A percentile compares a stretch with the other conserved stretches of the same genome.
Conservation (phyloP, 2,113 vertebrate genomes). For the Eolophus roseicapilla region DNA sequence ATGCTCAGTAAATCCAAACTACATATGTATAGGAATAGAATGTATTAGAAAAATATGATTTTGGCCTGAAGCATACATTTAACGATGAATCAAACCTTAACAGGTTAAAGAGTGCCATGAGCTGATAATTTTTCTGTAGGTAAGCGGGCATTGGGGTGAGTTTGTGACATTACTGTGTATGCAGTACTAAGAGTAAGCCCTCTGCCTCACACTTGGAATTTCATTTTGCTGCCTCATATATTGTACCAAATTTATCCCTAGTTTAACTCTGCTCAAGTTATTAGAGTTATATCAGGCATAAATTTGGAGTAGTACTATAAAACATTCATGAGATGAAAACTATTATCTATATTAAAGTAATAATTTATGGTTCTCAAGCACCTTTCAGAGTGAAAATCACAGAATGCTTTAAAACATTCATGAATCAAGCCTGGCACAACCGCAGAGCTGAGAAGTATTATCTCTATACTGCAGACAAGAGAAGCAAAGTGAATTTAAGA, state of each 20-base stretch:
- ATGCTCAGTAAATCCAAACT: neutral
- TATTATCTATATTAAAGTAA: conserved; percentile 51
- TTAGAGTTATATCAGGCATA: conserved; percentile 26
- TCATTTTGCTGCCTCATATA: conserved; percentile 7
- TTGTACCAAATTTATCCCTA: neutral
- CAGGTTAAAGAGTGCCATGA: neutral
- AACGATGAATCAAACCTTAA: neutral
- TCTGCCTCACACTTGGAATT: neutral
- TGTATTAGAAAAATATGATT: neutral
- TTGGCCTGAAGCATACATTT: neutral
- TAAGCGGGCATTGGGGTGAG: neutral
- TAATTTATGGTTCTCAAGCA: conserved; percentile 50
- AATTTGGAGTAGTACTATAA: conserved; percentile 24
- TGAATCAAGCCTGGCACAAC: neutral
- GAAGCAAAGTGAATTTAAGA: neutral
- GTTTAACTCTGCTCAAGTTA: conserved; percentile 26
- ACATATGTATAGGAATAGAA: neutral
- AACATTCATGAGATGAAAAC: conserved; percentile 56
- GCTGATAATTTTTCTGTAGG: neutral
- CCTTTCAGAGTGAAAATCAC: conserved; percentile 21
- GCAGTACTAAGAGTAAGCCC: neutral
- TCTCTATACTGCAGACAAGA: neutral
- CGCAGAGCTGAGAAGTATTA: neutral
- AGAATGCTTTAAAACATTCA: conserved; percentile 38
- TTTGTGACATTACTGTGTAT: neutral